Evolutionary conservation across 2,113 vertebrate species (phyloP).

Genomic region (Scomber colias): DNA sequence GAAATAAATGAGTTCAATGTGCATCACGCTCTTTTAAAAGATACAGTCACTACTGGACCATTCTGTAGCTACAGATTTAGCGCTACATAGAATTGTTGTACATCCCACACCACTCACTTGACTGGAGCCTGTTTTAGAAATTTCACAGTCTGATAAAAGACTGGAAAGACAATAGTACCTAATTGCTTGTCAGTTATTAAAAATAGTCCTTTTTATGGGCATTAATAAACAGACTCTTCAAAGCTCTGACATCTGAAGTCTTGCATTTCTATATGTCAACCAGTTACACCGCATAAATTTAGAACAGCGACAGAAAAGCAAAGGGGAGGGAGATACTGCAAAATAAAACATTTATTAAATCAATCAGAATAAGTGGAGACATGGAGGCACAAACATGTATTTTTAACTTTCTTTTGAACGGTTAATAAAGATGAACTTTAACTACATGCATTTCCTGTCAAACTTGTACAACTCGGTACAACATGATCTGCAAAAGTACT

Average conservation of each 20-base stretch:
- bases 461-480: slow-evolving; percentile 20
- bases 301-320: not conserved
- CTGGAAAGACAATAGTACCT: slow-evolving; percentile 11
- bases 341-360: not conserved
- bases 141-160: slow-evolving; percentile 32
- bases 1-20: slow-evolving; percentile 50
- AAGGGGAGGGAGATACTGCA: not conserved
- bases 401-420: not conserved
- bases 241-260: slow-evolving; percentile 11
- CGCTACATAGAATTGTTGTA: slow-evolving; percentile 6
- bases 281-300: not conserved
- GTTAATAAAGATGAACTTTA: slow-evolving; percentile 18
- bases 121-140: slow-evolving; percentile 14
- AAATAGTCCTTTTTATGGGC: slow-evolving; percentile 8
- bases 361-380: not conserved
- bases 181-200: slow-evolving; percentile 26
- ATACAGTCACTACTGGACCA: not conserved
- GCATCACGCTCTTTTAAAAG: slow-evolving; percentile 12
- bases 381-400: not conserved
- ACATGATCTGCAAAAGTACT: slow-evolving; percentile 24
- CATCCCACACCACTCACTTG: slow-evolving; percentile 10
- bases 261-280: slow-evolving; percentile 1
- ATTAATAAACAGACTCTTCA: slow-evolving; percentile 28
- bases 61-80: slow-evolving; percentile 1
- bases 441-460: slow-evolving; percentile 16